Conservation (phyloP, 2,113 vertebrate species). For the Tachuris rubrigastra region DNA sequence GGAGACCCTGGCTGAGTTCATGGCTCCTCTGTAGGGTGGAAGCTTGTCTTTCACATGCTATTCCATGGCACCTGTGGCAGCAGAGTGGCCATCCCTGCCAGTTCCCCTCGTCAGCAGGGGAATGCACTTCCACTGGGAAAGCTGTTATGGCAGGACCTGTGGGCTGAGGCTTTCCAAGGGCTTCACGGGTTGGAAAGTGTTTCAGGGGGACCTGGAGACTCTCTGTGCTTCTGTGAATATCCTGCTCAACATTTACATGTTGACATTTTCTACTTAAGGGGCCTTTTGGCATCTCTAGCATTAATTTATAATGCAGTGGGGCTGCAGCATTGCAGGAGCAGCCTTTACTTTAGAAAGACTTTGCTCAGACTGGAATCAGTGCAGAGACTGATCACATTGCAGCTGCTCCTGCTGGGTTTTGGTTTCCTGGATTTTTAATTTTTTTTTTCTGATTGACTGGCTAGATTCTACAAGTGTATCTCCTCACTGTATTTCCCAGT, state of each 20-base stretch:
- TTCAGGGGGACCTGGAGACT: not conserved
- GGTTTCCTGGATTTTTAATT: not conserved
- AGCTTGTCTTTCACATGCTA: not conserved
- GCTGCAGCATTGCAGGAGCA: not conserved
- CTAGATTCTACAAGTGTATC: not conserved
- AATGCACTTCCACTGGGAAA: not conserved
- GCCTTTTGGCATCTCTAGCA: not conserved
- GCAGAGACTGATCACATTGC: not conserved
- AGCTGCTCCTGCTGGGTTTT: not conserved
- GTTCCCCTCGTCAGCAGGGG: not conserved
- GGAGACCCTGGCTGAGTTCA: accelerated
- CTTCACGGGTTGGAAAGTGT: accelerated
- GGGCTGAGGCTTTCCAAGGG: not conserved
- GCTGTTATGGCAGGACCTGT: accelerated
- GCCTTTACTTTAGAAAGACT: not conserved
- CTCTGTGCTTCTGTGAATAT: not conserved
- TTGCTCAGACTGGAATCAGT: not conserved
- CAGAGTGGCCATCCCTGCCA: not conserved
- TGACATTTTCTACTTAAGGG: slow-evolving; percentile 23
- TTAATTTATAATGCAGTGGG: not conserved
- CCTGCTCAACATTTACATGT: not conserved
- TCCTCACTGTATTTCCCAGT: not conserved
- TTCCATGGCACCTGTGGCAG: accelerated
- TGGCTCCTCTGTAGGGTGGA: not conserved
- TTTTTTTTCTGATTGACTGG: not conserved